These are phyloP conservation scores for Acomys russatus DNA, from an alignment of 2,797 vertebrate species.

Conservation along the genomic window DNA sequence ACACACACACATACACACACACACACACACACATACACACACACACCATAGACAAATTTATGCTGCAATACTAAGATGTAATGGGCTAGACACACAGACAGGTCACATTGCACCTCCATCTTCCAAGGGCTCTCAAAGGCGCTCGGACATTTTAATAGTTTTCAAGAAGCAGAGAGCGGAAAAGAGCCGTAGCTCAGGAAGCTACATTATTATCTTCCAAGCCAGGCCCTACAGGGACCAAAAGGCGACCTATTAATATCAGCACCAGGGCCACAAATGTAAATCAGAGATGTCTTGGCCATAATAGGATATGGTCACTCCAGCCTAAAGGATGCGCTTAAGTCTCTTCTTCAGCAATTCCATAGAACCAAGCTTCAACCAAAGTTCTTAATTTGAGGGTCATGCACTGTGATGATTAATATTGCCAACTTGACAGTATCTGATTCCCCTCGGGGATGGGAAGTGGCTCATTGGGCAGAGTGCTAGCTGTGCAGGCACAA, in stretches of 20 bases:
- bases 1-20: neutral
- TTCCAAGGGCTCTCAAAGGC: neutral
- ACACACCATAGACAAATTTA: neutral
- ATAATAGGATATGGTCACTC: too few relatives aligned
- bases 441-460: neutral
- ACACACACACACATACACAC: too few relatives aligned
- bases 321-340: neutral
- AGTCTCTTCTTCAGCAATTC: neutral
- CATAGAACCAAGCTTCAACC: neutral
- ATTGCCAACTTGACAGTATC: neutral
- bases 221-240: neutral
- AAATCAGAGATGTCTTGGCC: neutral
- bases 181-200: neutral
- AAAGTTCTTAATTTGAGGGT: conserved; percentile 15
- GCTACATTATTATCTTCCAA: neutral
- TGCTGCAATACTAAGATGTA: neutral
- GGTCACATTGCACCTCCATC: fast-evolving
- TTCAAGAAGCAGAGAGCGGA: neutral
- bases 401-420: neutral
- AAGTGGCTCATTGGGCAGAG: neutral
- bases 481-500: neutral
- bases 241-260: neutral
- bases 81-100: neutral
- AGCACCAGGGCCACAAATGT: too few relatives aligned
- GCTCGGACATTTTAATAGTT: neutral